Conservation (phyloP, 1,140 invertebrate genomes). For the Notospermus geniculatus region DNA sequence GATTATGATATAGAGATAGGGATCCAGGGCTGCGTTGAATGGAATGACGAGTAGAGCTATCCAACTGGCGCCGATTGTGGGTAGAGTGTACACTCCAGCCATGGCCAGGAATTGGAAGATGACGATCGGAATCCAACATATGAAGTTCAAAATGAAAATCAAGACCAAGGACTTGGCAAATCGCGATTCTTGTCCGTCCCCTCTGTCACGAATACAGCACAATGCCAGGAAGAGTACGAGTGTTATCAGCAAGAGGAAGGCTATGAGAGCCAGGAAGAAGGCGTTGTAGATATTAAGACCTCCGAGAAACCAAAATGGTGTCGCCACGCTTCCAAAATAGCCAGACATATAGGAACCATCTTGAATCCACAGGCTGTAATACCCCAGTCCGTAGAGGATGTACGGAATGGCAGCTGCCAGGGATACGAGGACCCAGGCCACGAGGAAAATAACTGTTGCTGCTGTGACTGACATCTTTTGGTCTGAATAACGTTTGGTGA, state of each 20-base stretch:
- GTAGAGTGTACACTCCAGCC: background rate
- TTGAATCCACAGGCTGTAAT: too few relatives aligned
- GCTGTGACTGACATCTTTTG: slow-evolving; percentile 11
- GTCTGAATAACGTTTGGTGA: slow-evolving; percentile 14
- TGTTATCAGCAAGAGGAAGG: too few relatives aligned
- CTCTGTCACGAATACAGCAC: too few relatives aligned
- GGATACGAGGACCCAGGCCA: slow-evolving; percentile 22
- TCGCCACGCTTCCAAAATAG: too few relatives aligned
- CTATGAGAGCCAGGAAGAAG: too few relatives aligned
- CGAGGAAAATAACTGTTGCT: slow-evolving; percentile 10
- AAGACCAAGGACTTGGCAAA: background rate
- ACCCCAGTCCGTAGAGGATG: too few relatives aligned
- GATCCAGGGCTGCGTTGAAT: background rate
- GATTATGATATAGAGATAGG: background rate
- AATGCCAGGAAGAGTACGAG: too few relatives aligned
- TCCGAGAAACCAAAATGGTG: too few relatives aligned
- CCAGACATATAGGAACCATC: too few relatives aligned
- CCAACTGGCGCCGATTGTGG: background rate
- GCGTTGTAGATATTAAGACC: too few relatives aligned
- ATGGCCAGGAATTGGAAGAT: background rate
- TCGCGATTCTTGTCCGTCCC: too few relatives aligned
- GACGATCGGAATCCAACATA: slow-evolving; percentile 8
- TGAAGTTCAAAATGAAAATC: background rate
- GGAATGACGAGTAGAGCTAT: slow-evolving; percentile 4
- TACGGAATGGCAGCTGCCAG: too few relatives aligned